Evolutionary conservation across 2,888 invertebrate species (phyloP).

Genomic region (Glyphotaelius pellucidus): DNA sequence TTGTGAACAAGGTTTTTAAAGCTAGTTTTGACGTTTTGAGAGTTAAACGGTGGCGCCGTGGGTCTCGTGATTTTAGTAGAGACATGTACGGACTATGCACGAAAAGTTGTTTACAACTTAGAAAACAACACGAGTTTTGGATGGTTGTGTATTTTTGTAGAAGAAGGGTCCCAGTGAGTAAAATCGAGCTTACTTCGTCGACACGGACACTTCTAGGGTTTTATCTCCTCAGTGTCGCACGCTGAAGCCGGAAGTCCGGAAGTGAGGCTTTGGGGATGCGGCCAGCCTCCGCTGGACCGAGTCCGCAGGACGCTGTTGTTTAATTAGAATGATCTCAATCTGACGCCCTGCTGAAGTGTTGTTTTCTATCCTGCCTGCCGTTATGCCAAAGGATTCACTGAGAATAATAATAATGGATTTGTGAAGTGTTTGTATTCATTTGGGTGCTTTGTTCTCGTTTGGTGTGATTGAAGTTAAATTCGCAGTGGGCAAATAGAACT

Average conservation of each 20-base stretch:
- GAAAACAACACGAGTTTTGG: no score
- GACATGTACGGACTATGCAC: no score
- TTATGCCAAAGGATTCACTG: neutral
- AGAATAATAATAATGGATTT: neutral
- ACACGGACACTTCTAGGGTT: neutral
- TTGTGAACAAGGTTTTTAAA: no score
- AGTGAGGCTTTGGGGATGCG: conserved; percentile 14
- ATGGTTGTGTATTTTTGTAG: no score
- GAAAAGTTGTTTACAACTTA: no score
- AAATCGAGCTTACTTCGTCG: neutral
- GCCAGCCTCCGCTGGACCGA: neutral
- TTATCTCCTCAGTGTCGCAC: no score
- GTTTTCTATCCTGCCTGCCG: conserved; percentile 11
- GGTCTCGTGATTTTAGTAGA: no score
- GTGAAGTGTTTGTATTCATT: neutral
- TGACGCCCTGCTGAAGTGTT: neutral
- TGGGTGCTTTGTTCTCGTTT: neutral
- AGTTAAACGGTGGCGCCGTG: no score
- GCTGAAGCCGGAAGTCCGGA: conserved; percentile 29
- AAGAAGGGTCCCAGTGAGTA: neutral
- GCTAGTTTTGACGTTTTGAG: no score
- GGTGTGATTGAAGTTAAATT: neutral
- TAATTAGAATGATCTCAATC: conserved; percentile 19
- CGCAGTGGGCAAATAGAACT: neutral
- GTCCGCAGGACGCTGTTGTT: conserved; percentile 8